A percentile compares a stretch with the other conserved stretches of the same genome.
These are phyloP conservation scores for Leptinotarsa peninsularis DNA, from an alignment of 2,888 invertebrate genomes.

Conservation along the genomic window DNA sequence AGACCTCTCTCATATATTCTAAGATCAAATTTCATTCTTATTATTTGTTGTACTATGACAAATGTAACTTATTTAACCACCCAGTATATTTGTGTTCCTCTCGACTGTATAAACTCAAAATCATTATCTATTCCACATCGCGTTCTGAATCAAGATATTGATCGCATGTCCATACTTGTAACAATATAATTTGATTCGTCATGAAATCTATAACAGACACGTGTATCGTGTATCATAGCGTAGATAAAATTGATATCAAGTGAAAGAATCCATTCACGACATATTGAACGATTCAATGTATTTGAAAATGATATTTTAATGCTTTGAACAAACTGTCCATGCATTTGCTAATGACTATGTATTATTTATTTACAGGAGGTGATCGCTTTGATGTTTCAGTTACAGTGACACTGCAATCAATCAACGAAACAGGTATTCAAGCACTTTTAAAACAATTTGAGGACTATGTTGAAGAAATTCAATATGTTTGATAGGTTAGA, in stretches of 20 bases:
- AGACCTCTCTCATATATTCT: too few relatives aligned
- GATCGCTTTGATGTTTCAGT: slow-evolving; percentile 9
- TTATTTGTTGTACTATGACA: too few relatives aligned
- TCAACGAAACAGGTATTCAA: background rate
- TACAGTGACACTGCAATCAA: slow-evolving; percentile 8
- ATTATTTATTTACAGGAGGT: slow-evolving; percentile 3
- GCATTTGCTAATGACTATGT: slow-evolving; percentile 1
- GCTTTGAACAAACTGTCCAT: slow-evolving; percentile 3
- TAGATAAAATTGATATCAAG: background rate
- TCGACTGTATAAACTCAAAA: background rate
- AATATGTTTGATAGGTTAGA: too few relatives aligned
- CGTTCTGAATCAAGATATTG: background rate
- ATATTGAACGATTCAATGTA: slow-evolving; percentile 3
- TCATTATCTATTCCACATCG: background rate
- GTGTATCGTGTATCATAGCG: background rate
- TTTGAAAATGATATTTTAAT: slow-evolving; percentile 16
- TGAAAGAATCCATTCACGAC: background rate
- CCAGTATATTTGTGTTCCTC: too few relatives aligned
- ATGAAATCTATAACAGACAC: slow-evolving; percentile 2
- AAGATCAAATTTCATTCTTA: too few relatives aligned
- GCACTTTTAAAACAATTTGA: background rate
- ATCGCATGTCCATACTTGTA: background rate
- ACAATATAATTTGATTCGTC: background rate
- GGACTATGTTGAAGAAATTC: too few relatives aligned
- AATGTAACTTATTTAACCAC: too few relatives aligned